Percentiles rank a stretch among this genome's conserved stretches.
phyloP scores from a whole-genome alignment of 2,113 vertebrate species.

The Mesoclemmys tuberculata region DNA sequence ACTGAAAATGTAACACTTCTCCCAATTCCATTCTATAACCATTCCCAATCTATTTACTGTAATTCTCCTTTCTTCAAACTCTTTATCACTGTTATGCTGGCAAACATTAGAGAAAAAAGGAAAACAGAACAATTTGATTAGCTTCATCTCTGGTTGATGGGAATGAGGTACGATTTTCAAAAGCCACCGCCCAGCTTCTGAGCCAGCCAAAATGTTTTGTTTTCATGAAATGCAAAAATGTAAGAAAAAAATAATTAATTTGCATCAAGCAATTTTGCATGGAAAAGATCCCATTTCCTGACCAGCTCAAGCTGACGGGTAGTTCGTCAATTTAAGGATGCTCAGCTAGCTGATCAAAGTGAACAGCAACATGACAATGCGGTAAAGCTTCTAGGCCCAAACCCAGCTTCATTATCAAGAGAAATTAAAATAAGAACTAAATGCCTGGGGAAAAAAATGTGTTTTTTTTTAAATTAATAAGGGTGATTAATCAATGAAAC shows the following conservation, averaged over 20 bases:
- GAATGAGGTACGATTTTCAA: rapidly evolving
- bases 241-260: not conserved
- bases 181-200: not conserved
- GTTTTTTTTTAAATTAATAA: not conserved
- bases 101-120: not conserved
- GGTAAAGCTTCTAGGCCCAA: not conserved
- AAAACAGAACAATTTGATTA: rapidly evolving
- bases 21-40: rapidly evolving
- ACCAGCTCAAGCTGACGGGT: not conserved
- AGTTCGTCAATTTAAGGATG: not conserved
- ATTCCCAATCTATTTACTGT: rapidly evolving
- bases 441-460: not conserved
- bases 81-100: rapidly evolving
- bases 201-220: not conserved
- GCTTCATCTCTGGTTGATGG: rapidly evolving
- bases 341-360: not conserved
- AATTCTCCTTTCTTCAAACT: not conserved
- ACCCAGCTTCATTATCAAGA: not conserved
- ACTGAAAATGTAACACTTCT: not conserved
- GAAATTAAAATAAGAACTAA: not conserved
- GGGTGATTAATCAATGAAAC: not conserved
- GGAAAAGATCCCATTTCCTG: not conserved
- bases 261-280: not conserved
- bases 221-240: not conserved
- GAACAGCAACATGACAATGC: not conserved